Conservation (phyloP, 2,888 invertebrate species). For the Himalopsyche kuldschensis region DNA sequence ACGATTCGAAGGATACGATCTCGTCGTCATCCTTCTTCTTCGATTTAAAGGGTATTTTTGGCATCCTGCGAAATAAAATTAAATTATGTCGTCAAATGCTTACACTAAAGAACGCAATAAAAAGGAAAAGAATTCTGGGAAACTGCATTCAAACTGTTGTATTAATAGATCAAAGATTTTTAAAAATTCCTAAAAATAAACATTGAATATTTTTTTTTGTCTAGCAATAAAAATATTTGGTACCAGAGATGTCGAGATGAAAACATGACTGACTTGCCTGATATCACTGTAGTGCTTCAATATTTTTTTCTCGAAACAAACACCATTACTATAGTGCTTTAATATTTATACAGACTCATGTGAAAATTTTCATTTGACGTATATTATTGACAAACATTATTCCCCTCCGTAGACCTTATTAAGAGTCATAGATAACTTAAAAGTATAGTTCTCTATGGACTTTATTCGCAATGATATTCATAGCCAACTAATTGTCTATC, state of each 20-base stretch:
- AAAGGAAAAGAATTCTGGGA: not conserved
- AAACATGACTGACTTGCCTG: not conserved
- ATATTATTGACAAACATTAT: not conserved
- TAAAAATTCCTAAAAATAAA: not conserved
- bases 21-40: constrained; percentile 57
- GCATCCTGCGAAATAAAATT: constrained; percentile 47
- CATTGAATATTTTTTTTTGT: not conserved
- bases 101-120: not conserved
- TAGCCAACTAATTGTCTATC: too few relatives aligned
- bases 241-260: not conserved
- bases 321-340: not conserved
- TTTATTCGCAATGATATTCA: too few relatives aligned
- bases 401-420: too few relatives aligned
- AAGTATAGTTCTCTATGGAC: too few relatives aligned
- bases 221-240: not conserved
- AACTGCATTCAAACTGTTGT: not conserved
- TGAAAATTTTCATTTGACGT: not conserved
- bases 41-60: constrained; percentile 55
- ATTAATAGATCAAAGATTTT: not conserved
- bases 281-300: not conserved
- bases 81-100: not conserved
- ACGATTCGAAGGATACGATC: constrained; percentile 63
- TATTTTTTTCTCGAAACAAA: not conserved
- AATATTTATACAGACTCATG: not conserved
- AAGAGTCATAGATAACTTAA: too few relatives aligned